A percentile compares a stretch with the other conserved stretches of the same genome.
Conservation (phyloP, 2,888 invertebrate genomes). For the Ornithoptera alexandrae region DNA sequence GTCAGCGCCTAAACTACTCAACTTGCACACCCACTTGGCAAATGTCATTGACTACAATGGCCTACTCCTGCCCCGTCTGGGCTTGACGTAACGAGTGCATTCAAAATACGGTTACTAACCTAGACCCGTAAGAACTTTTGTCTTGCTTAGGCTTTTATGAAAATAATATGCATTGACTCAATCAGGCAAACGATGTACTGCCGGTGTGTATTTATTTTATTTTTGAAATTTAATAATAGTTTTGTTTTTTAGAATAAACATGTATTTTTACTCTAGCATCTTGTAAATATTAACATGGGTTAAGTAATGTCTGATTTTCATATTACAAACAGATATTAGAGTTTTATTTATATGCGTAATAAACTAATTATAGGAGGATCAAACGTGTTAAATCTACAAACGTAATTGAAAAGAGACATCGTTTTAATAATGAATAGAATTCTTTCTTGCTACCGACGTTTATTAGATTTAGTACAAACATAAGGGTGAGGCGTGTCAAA, state of each 20-base stretch:
- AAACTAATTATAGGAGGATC: constrained; percentile 34
- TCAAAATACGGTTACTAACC: constrained; percentile 66
- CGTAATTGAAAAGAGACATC: not conserved
- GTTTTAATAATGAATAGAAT: constrained; percentile 62
- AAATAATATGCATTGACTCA: too few relatives aligned
- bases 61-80: constrained; percentile 52
- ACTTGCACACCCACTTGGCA: constrained; percentile 74
- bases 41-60: constrained; percentile 75
- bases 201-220: too few relatives aligned
- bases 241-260: too few relatives aligned
- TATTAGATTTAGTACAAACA: constrained; percentile 79
- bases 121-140: constrained; percentile 35
- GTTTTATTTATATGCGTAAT: not conserved
- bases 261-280: too few relatives aligned
- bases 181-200: too few relatives aligned
- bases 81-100: constrained; percentile 62
- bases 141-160: too few relatives aligned
- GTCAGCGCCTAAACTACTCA: constrained; percentile 65
- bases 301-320: too few relatives aligned
- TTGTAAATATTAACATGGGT: too few relatives aligned
- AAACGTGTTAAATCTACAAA: not conserved
- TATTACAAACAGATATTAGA: too few relatives aligned
- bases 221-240: too few relatives aligned
- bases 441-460: constrained; percentile 67
- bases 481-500: constrained; percentile 79